These are phyloP conservation scores for Halcyon senegalensis DNA, from an alignment of 2,113 vertebrate genomes.

Conservation along the genomic window DNA sequence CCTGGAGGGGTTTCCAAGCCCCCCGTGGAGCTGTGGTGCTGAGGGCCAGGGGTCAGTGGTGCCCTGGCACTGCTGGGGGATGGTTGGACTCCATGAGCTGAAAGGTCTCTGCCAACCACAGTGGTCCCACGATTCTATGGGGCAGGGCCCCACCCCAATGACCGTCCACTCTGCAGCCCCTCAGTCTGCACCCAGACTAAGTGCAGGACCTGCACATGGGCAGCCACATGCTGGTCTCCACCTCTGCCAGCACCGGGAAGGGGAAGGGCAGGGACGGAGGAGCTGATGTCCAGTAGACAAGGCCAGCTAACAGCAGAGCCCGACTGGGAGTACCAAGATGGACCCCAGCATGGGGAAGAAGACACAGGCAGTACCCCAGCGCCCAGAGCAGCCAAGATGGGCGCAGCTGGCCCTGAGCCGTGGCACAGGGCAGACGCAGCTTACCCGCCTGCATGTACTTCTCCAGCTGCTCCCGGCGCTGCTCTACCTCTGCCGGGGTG, in stretches of 20 bases:
- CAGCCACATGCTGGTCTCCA: background rate
- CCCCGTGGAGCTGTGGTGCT: background rate
- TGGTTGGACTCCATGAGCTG: background rate
- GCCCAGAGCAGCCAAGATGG: rapidly evolving
- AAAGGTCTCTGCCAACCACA: background rate
- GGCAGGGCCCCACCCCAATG: background rate
- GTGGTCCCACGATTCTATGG: background rate
- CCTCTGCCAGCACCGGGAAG: background rate
- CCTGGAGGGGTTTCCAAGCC: background rate
- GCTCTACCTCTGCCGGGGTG: slow-evolving; percentile 93
- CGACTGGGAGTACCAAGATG: rapidly evolving
- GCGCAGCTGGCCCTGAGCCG: rapidly evolving
- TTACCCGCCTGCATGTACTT: slow-evolving; percentile 99
- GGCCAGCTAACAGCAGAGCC: background rate
- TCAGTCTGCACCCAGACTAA: background rate
- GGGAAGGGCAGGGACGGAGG: background rate
- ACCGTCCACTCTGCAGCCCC: background rate
- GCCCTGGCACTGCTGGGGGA: background rate
- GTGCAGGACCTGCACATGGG: rapidly evolving
- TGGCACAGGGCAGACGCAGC: background rate
- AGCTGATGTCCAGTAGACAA: background rate
- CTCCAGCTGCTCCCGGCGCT: slow-evolving; percentile 95
- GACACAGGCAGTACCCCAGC: rapidly evolving
- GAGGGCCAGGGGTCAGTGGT: background rate
- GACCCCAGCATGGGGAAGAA: background rate